Evolutionary conservation across 2,113 vertebrate species (phyloP), one percentile per base, ranked within the genome.

Genomic region (Barbus barbus): DNA sequence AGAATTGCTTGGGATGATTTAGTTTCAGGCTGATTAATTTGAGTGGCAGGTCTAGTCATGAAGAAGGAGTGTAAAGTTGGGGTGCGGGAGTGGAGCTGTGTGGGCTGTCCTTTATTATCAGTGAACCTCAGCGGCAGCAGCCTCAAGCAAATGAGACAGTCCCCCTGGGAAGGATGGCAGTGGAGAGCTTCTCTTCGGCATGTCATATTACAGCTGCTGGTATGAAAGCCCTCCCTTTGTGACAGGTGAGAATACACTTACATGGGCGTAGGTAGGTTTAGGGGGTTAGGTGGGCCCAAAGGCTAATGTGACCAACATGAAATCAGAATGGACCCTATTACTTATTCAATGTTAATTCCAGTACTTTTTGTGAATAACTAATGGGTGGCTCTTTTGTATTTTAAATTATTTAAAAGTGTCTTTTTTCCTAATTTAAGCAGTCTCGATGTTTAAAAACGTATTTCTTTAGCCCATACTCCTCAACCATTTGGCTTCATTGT

Each of bases 11-110:
- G 63, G 84, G 78, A 88, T 83, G 72, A 48, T 63, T 75, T 28
- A 1, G 72, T n/a, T 81, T 84, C 71, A 48, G 67, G 58, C 67
- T 88, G 85, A 90, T 90, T 87, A 86, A 86, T 90, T 84, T 83
- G 74, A 90, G 74, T 87, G 84, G 84, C 75, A 24, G 78, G 65
- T 82, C 16, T 38, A 36, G 51, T 56, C 2, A n/a, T 4, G 16
- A 41, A 31, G 65, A 46, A 44, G 72, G 20, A 78, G 75, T 14
- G 67, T 71, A 58, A 73, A 33, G 51, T 60, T 31, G 33, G 31
- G 31, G 28, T 4, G 71, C 33, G n/a, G 60, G 38, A 11, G 38
- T 16, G 20, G 58, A 33, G 56, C 60, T 33, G 36, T 73, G 77
- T 80, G 71, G 46, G 56, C 81, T 53, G 87, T 88, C 61, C 82